These are phyloP conservation scores for Copidosoma floridanum DNA, from an alignment of 1,140 invertebrate species.

Conservation along the genomic window DNA sequence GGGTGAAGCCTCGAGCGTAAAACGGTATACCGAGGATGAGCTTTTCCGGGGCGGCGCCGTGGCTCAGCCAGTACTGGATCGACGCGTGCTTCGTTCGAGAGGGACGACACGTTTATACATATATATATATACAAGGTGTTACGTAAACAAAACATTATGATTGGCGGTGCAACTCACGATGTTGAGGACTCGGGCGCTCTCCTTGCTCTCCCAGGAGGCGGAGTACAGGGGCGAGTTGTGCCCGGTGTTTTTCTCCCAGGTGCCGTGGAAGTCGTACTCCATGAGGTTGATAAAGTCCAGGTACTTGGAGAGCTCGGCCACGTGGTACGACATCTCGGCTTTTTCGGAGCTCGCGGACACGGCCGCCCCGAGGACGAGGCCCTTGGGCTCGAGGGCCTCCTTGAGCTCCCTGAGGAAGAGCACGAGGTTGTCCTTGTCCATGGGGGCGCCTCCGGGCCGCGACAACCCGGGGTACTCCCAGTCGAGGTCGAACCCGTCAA, in stretches of 20 bases:
- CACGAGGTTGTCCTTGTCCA: constrained; percentile 58
- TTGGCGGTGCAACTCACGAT: too few species aligned
- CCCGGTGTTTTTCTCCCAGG: constrained; percentile 61
- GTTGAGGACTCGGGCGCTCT: neutral
- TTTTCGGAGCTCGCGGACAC: constrained; percentile 60
- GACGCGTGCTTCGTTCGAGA: constrained; percentile 43
- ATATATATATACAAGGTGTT: too few species aligned
- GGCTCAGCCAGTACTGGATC: constrained; percentile 60
- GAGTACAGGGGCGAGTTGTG: constrained; percentile 63
- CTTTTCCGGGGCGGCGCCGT: constrained; percentile 56
- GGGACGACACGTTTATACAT: too few species aligned
- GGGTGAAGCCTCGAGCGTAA: constrained; percentile 68
- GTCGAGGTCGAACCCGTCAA: constrained; percentile 55
- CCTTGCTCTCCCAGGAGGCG: constrained; percentile 3
- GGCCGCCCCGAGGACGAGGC: constrained; percentile 62
- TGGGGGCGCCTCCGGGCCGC: constrained; percentile 37
- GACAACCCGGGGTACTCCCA: constrained; percentile 53
- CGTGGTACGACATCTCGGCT: constrained; percentile 62
- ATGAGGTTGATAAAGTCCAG: constrained; percentile 67
- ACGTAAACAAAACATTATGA: too few species aligned
- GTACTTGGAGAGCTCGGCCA: constrained; percentile 55
- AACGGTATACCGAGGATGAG: constrained; percentile 68
- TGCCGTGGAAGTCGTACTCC: constrained; percentile 72
- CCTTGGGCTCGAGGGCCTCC: constrained; percentile 57
- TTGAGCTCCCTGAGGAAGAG: constrained; percentile 60